Percentiles rank a stretch among this genome's conserved stretches.
Evolutionary conservation across 2,113 vertebrate genomes (phyloP).

Genomic region (Gopherus flavomarginatus): DNA sequence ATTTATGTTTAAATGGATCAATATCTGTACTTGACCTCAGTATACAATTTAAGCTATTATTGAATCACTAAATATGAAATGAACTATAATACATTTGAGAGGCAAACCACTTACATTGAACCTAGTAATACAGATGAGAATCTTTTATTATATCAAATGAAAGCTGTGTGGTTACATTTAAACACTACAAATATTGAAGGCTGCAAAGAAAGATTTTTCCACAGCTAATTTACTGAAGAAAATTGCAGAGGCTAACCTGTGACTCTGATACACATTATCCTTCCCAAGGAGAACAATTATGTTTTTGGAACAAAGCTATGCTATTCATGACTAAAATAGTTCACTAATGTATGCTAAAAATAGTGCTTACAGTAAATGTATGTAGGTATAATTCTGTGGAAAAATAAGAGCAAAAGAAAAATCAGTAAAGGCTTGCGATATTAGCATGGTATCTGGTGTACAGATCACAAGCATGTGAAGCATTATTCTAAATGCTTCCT

Average conservation of each 20-base stretch:
- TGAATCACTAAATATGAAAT: constrained; percentile 49
- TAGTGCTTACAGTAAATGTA: not conserved
- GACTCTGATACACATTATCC: not conserved
- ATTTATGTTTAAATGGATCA: constrained; percentile 69
- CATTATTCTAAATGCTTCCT: not conserved
- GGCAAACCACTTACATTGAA: constrained; percentile 65
- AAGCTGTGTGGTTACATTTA: constrained; percentile 46
- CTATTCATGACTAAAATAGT: not conserved
- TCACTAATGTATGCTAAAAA: not conserved
- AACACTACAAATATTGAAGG: constrained; percentile 8
- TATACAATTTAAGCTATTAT: constrained; percentile 52
- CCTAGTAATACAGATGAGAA: constrained; percentile 32
- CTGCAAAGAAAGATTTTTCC: not conserved
- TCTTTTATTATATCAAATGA: constrained; percentile 38
- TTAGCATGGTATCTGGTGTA: not conserved
- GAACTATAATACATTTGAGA: constrained; percentile 53
- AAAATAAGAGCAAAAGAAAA: not conserved
- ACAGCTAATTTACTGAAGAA: constrained; percentile 8
- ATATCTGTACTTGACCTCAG: constrained; percentile 69
- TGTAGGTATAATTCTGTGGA: not conserved
- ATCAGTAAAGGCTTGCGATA: not conserved
- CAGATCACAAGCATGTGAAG: not conserved
- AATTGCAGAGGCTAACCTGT: not conserved
- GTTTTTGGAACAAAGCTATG: not conserved
- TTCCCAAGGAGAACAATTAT: not conserved